Percentiles rank a stretch among this genome's conserved stretches.
phyloP scores from a whole-genome alignment of 2,797 vertebrate species.

The Danio kyathit region DNA sequence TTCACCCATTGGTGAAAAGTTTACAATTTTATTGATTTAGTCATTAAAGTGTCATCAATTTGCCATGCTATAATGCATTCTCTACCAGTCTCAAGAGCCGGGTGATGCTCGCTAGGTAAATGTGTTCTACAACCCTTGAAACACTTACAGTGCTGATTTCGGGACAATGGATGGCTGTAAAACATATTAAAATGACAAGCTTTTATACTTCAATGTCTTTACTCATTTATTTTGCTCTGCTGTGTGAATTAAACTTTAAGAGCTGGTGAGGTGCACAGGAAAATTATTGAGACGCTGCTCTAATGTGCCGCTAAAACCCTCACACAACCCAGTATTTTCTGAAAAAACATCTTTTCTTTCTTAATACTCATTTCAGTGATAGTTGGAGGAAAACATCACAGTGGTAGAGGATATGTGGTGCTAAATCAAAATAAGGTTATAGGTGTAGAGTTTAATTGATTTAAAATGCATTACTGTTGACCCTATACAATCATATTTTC shows the following conservation, averaged over 20 bases:
- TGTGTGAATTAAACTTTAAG: constrained; percentile 15
- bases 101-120: constrained; percentile 73
- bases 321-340: constrained; percentile 39
- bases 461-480: constrained; percentile 37
- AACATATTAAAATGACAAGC: constrained; percentile 79
- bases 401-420: constrained; percentile 46
- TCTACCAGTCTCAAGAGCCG: constrained; percentile 63
- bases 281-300: constrained; percentile 32
- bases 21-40: constrained; percentile 53
- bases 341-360: constrained; percentile 49
- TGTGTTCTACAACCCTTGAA: constrained; percentile 75
- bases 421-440: constrained; percentile 40
- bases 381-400: constrained; percentile 10
- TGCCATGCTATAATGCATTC: constrained; percentile 45
- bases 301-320: constrained; percentile 38
- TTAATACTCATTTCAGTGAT: constrained; percentile 29
- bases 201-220: constrained; percentile 73
- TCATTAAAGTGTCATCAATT: constrained; percentile 49
- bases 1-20: constrained; percentile 38
- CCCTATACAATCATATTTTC: neutral
- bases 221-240: constrained; percentile 62
- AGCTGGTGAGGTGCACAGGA: constrained; percentile 33
- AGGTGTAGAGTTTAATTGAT: constrained; percentile 34
- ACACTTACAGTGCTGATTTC: constrained; percentile 66
- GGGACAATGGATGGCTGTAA: constrained; percentile 71